Evolutionary conservation across 2,113 vertebrate species (phyloP).

Genomic region (Xiphophorus maculatus): DNA sequence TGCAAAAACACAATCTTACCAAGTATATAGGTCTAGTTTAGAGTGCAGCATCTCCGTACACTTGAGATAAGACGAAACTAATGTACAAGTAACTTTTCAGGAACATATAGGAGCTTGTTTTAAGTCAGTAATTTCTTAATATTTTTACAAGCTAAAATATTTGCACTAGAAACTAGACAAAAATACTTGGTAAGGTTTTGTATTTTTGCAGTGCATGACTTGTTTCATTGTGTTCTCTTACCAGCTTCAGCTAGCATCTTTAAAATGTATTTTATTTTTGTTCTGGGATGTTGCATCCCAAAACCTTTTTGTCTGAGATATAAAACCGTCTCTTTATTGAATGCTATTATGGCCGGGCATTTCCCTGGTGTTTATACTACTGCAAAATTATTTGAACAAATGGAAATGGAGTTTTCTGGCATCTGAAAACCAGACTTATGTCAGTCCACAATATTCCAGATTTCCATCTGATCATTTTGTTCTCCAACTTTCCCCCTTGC

Average conservation of each 20-base stretch:
- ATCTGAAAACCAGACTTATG: not conserved
- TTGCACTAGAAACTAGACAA: too few species aligned
- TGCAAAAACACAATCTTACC: too few species aligned
- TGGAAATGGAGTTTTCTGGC: not conserved
- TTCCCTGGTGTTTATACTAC: not conserved
- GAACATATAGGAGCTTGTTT: not conserved
- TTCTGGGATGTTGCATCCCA: not conserved
- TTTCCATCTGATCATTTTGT: conserved; percentile 8
- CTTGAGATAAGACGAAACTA: too few species aligned
- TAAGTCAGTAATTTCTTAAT: too few species aligned
- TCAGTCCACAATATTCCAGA: not conserved
- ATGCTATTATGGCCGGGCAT: not conserved
- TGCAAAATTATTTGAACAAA: not conserved
- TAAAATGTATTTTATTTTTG: not conserved
- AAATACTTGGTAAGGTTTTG: too few species aligned
- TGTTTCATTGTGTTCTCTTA: too few species aligned
- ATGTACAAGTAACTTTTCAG: too few species aligned
- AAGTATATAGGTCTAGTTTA: too few species aligned
- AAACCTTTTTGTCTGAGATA: not conserved
- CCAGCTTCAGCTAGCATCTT: not conserved
- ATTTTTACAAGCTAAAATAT: too few species aligned
- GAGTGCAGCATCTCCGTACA: too few species aligned
- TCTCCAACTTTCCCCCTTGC: not conserved
- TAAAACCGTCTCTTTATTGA: not conserved
- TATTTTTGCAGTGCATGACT: too few species aligned